phyloP scores from a whole-genome alignment of 2,888 invertebrate genomes.

The Bombylius major region DNA sequence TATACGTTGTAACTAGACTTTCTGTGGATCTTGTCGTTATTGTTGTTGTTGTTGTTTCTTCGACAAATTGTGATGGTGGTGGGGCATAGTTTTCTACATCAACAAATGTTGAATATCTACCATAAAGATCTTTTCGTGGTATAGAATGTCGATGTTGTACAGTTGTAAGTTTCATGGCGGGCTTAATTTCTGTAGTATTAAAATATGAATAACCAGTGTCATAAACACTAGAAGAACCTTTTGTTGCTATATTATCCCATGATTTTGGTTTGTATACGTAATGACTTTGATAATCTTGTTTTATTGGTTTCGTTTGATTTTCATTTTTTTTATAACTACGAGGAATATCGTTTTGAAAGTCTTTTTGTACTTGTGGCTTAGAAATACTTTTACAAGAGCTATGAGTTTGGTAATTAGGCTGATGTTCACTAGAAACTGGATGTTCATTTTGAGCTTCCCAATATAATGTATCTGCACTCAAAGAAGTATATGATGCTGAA shows the following conservation, averaged over 20 bases:
- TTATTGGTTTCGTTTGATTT: conserved; percentile 33
- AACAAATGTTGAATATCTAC: conserved; percentile 34
- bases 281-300: conserved; percentile 35
- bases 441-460: conserved; percentile 52
- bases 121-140: conserved; percentile 35
- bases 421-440: conserved; percentile 40
- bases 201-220: conserved; percentile 78
- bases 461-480: conserved; percentile 76
- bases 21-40: conserved; percentile 61
- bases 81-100: conserved; percentile 37
- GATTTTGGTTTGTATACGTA: conserved; percentile 65
- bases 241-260: conserved; percentile 80
- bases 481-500: conserved; percentile 69
- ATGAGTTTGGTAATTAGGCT: conserved; percentile 30
- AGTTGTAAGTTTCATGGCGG: conserved; percentile 36
- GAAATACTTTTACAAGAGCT: not conserved
- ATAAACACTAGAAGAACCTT: conserved; percentile 73
- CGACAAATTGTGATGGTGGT: conserved; percentile 37
- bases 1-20: conserved; percentile 55
- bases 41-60: conserved; percentile 41
- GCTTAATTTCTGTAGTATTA: conserved; percentile 45
- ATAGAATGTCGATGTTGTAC: conserved; percentile 39
- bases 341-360: conserved; percentile 23
- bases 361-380: conserved; percentile 39
- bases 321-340: conserved; percentile 32